Evolutionary conservation across 2,888 invertebrate genomes (phyloP).

Genomic region (Acanthoscelides obtectus): DNA sequence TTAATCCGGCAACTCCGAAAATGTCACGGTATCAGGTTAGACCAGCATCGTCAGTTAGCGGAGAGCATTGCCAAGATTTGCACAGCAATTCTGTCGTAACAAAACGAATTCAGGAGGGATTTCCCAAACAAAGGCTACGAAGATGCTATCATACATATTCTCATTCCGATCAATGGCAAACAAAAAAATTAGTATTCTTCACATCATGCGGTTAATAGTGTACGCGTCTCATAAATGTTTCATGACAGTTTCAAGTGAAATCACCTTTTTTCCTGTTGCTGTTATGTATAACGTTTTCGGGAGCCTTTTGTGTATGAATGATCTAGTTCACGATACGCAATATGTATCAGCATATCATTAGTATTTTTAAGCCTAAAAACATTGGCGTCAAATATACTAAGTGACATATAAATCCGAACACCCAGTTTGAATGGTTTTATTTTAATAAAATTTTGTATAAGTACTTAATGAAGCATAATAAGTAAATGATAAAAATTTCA

Average conservation of each 20-base stretch:
- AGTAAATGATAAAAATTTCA: no score
- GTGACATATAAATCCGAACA: no score
- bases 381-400: no score
- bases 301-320: not conserved
- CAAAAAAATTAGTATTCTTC: not conserved
- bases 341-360: not conserved
- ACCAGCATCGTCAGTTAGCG: no score
- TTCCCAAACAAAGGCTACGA: not conserved
- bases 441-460: no score
- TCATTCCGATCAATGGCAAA: not conserved
- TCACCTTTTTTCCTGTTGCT: not conserved
- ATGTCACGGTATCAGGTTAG: no score
- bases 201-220: not conserved
- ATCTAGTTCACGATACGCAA: not conserved
- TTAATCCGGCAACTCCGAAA: no score
- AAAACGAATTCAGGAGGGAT: not conserved
- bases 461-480: no score
- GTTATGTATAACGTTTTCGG: not conserved
- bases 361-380: no score
- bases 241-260: not conserved
- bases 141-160: not conserved
- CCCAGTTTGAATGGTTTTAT: no score
- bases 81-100: not conserved
- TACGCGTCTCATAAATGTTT: not conserved
- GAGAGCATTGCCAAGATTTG: no score